Evolutionary conservation across 2,888 invertebrate species (phyloP).

Genomic region (Xylocampa areola): DNA sequence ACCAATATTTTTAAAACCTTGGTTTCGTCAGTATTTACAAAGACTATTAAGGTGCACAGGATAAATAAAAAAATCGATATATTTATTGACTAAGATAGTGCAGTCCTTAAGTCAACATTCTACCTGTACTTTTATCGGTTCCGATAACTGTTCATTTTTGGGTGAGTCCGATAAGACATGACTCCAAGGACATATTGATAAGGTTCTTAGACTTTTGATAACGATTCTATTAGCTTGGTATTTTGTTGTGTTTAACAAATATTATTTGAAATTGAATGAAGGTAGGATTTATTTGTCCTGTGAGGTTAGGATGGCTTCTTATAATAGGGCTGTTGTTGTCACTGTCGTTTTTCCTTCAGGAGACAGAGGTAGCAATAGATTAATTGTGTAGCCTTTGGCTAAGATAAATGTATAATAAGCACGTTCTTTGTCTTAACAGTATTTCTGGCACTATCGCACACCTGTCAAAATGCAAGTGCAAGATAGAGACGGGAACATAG

Average conservation of each 20-base stretch:
- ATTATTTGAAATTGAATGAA: conserved; percentile 10
- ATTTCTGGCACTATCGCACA: too few species aligned
- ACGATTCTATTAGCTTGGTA: conserved; percentile 20
- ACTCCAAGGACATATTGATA: conserved; percentile 65
- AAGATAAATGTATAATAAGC: too few species aligned
- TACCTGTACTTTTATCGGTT: conserved; percentile 53
- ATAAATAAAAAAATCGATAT: conserved; percentile 25
- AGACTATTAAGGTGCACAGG: conserved; percentile 38
- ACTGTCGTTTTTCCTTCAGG: too few species aligned
- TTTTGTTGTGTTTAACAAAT: conserved; percentile 18
- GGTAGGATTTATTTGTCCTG: not conserved
- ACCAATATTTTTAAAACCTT: too few species aligned
- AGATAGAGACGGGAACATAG: too few species aligned
- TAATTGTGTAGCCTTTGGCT: too few species aligned
- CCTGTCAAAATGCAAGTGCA: too few species aligned
- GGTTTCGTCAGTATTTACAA: conserved; percentile 34
- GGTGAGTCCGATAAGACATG: conserved; percentile 62
- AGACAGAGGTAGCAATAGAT: too few species aligned
- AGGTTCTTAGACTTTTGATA: conserved; percentile 44
- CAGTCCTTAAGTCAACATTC: conserved; percentile 43
- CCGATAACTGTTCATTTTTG: conserved; percentile 56
- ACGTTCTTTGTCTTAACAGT: too few species aligned
- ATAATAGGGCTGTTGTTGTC: too few species aligned
- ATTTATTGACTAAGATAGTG: conserved; percentile 51
- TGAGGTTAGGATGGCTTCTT: not conserved